A percentile compares a stretch with the other conserved stretches of the same genome.
Evolutionary conservation across 2,888 invertebrate genomes (phyloP).

Genomic region (Eudasyphora cyanicolor): DNA sequence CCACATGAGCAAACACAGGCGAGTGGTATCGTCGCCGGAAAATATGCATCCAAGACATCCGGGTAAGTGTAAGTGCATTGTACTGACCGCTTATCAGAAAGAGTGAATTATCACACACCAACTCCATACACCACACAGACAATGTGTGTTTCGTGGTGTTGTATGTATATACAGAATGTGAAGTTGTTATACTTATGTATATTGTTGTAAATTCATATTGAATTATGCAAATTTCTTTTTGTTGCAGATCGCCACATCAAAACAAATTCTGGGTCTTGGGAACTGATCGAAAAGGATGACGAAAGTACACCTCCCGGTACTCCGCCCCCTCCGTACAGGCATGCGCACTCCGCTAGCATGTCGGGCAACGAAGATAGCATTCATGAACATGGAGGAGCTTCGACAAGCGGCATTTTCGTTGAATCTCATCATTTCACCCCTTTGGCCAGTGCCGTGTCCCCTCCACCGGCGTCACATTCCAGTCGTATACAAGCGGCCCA

Average conservation of each 20-base stretch:
- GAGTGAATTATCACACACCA: not conserved
- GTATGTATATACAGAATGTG: not conserved
- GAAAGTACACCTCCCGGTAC: slow-evolving; percentile 89
- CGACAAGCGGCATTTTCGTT: slow-evolving; percentile 70
- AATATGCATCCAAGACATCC: slow-evolving; percentile 78
- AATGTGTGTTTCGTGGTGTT: not conserved
- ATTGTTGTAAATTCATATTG: too few species aligned
- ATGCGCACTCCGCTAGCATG: slow-evolving; percentile 76
- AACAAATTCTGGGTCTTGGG: slow-evolving; percentile 80
- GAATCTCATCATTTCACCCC: slow-evolving; percentile 75
- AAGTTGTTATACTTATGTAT: too few species aligned
- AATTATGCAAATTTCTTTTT: too few species aligned
- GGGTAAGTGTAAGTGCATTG: slow-evolving; percentile 70
- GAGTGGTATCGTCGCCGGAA: slow-evolving; percentile 80
- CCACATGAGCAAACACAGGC: slow-evolving; percentile 78
- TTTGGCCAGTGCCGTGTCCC: slow-evolving; percentile 69
- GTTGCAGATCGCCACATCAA: slow-evolving; percentile 76
- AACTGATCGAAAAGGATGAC: slow-evolving; percentile 78
- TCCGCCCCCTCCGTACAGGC: slow-evolving; percentile 90
- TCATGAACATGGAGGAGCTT: slow-evolving; percentile 65
- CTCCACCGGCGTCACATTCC: slow-evolving; percentile 71
- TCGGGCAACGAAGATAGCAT: slow-evolving; percentile 71
- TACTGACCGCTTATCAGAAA: not conserved
- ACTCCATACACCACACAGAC: too few species aligned
- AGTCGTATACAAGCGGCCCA: slow-evolving; percentile 77